A percentile compares a stretch with the other conserved stretches of the same genome.
Conservation (phyloP, 2,797 vertebrate genomes). For the Geotrypetes seraphini region DNA sequence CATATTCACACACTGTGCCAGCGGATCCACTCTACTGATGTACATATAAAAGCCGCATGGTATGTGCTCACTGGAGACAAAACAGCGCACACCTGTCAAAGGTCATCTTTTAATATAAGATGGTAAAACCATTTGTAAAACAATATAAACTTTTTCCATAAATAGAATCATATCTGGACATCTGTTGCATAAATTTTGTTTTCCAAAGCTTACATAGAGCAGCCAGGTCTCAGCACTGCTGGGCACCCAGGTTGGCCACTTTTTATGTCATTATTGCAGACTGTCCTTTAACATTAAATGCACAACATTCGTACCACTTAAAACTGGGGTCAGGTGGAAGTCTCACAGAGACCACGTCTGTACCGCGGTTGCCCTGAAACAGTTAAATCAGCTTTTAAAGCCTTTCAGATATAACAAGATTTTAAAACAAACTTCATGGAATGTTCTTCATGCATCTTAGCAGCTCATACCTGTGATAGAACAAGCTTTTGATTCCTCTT, state of each 20-base stretch:
- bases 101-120: slow-evolving; percentile 86
- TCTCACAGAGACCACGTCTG: slow-evolving; percentile 99
- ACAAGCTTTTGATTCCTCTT: slow-evolving; percentile 61
- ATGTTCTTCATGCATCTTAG: slow-evolving; percentile 85
- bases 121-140: slow-evolving; percentile 93
- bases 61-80: slow-evolving; percentile 86
- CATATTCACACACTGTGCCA: slow-evolving; percentile 74
- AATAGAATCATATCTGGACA: slow-evolving; percentile 89
- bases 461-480: slow-evolving; percentile 81
- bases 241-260: slow-evolving; percentile 80
- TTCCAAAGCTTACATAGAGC: slow-evolving; percentile 85
- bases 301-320: slow-evolving; percentile 99
- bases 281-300: slow-evolving; percentile 99
- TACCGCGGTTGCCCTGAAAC: slow-evolving; percentile 90
- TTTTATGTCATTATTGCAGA: slow-evolving; percentile 96
- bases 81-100: slow-evolving; percentile 84
- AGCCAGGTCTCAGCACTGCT: slow-evolving; percentile 96
- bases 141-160: slow-evolving; percentile 91
- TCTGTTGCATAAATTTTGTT: slow-evolving; percentile 77
- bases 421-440: slow-evolving; percentile 92
- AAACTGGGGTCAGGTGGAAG: slow-evolving; percentile 95
- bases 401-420: slow-evolving; percentile 86
- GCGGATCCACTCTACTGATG: slow-evolving; percentile 80
- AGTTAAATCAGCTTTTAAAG: slow-evolving; percentile 89
- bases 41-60: slow-evolving; percentile 86